Evolutionary conservation across 2,113 vertebrate genomes (phyloP), one percentile per base, ranked within the genome.

Genomic region (Symphodus melops): DNA sequence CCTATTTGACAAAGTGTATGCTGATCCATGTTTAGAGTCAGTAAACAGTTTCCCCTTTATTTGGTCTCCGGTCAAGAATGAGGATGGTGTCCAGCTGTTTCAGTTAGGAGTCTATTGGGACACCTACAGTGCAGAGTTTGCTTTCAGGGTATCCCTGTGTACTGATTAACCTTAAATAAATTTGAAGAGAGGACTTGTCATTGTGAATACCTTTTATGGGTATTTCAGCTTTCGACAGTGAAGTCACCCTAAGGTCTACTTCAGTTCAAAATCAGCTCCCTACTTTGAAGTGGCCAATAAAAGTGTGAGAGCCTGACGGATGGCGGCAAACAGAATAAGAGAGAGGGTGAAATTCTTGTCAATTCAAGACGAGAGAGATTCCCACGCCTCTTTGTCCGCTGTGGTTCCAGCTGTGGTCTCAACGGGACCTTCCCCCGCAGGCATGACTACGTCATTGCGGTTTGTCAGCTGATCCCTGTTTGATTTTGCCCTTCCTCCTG

Each of bases 331-430:
- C 41, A 56, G 21, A 71, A 6, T 33, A 69, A 69, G 41, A 39
- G 4, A 61, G 65, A 17, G n/a, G 77, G 44, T 53, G n/a, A 51
- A n/a, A 68, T 57, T 74, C 2, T 14, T 39, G 64, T 68, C 39
- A 69, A 68, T n/a, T 5, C 28, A 33, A 73, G 41, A 33, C 41
- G 41, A 75, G 21, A 62, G 16, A 71, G 51, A 79, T 91, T 93
- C 92, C 87, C 92, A 93, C 79, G 81, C 79, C 71, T 85, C 25
- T 33, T 51, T 63, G 16, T 80, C 36, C 48, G 66, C 81, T 91
- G 86, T 85, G 75, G 63, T 87, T 82, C 75, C 92, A 90, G 90
- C 90, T 92, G 90, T 81, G 44, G 77, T 84, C 91, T 82, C 81
- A 64, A 42, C 62, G 76, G 85, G 68, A 46, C 70, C 9, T 28